phyloP scores from a whole-genome alignment of 1,140 invertebrate genomes.

The Himalopsyche phryganea region DNA sequence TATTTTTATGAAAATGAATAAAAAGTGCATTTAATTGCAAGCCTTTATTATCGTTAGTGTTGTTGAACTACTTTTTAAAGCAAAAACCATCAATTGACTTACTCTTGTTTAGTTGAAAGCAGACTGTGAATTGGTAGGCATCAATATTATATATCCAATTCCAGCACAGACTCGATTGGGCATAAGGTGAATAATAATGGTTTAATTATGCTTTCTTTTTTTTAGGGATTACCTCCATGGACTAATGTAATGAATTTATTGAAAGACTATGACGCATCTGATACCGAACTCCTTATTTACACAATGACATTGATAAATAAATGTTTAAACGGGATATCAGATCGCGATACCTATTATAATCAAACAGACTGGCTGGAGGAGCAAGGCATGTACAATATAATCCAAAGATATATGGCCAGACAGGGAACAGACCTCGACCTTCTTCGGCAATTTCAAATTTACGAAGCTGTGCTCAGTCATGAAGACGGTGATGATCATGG shows the following conservation, averaged over 20 bases:
- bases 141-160: no score
- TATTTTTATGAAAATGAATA: no score
- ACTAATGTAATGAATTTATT: conserved; percentile 85
- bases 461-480: conserved; percentile 88
- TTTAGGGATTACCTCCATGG: conserved; percentile 65
- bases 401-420: conserved; percentile 89
- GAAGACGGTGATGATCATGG: conserved; percentile 79
- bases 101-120: no score
- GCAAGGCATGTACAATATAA: conserved; percentile 91
- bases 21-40: no score
- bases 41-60: no score
- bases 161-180: no score
- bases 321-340: conserved; percentile 91
- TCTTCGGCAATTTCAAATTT: conserved; percentile 90
- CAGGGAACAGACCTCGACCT: conserved; percentile 91
- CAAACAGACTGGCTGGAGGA: conserved; percentile 95
- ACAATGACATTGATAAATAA: conserved; percentile 97
- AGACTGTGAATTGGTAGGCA: no score
- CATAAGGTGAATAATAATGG: no score
- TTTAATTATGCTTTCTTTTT: conserved; percentile 13
- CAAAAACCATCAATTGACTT: no score
- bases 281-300: conserved; percentile 94
- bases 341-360: conserved; percentile 98
- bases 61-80: no score
- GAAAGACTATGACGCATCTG: conserved; percentile 90